Conservation (phyloP, 1,140 invertebrate genomes). For the Steinernema feltiae region DNA sequence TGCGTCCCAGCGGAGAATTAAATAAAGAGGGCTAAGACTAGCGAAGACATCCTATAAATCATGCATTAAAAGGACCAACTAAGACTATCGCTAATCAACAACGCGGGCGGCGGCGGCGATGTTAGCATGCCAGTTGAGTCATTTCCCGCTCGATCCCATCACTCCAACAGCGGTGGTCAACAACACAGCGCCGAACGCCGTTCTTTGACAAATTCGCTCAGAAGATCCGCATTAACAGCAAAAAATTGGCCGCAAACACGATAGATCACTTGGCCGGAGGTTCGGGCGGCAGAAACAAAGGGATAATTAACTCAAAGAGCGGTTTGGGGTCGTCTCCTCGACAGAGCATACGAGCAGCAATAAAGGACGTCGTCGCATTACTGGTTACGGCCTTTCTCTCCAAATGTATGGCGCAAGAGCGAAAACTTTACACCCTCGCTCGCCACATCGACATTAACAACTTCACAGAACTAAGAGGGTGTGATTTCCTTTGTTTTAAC, state of each 20-base stretch:
- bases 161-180: background rate
- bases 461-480: background rate
- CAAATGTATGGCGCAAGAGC: background rate
- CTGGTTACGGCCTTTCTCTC: background rate
- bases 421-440: conserved; percentile 6
- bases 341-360: background rate
- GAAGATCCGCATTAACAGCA: background rate
- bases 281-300: background rate
- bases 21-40: background rate
- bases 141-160: background rate
- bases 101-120: background rate
- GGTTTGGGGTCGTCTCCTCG: background rate
- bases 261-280: background rate
- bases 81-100: background rate
- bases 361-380: background rate
- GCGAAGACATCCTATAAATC: conserved; percentile 10
- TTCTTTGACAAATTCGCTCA: background rate
- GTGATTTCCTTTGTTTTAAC: conserved; percentile 8
- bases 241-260: background rate
- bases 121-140: background rate
- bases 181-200: background rate
- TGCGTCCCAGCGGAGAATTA: conserved; percentile 3
- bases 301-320: background rate
- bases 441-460: background rate
- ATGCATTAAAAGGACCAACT: background rate